phyloP scores from a whole-genome alignment of 1,140 invertebrate species.

The Cherax quadricarinatus region DNA sequence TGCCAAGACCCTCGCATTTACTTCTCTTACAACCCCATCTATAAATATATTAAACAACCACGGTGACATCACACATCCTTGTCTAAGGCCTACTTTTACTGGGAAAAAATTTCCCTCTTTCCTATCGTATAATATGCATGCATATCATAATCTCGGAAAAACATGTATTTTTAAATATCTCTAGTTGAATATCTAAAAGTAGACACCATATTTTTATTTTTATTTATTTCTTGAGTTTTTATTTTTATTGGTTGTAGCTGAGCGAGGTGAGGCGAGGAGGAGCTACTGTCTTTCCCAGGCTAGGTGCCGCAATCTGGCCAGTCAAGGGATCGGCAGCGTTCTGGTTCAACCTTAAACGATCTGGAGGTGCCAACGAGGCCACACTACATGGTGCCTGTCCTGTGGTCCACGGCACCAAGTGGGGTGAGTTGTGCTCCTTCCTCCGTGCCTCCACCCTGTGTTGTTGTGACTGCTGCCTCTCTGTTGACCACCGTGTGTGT shows the following conservation, averaged over 20 bases:
- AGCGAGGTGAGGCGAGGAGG: conserved; percentile 74
- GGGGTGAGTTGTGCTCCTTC: conserved; percentile 73
- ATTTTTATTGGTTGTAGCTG: conserved; percentile 13
- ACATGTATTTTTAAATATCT: no score
- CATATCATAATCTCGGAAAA: not conserved
- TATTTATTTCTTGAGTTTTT: no score
- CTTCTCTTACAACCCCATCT: no score
- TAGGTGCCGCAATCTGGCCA: conserved; percentile 75
- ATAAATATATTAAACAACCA: no score
- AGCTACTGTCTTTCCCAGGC: conserved; percentile 76
- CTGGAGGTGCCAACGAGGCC: conserved; percentile 71
- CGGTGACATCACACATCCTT: no score
- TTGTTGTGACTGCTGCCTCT: no score
- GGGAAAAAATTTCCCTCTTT: no score
- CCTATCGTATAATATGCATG: no score
- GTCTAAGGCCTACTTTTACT: no score
- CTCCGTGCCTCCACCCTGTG: no score
- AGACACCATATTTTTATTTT: not conserved
- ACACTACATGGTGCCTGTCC: conserved; percentile 76
- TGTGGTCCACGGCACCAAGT: conserved; percentile 75
- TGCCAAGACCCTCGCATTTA: no score
- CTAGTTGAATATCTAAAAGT: not conserved
- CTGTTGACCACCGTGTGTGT: no score
- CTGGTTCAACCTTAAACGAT: conserved; percentile 75
- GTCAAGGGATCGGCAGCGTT: conserved; percentile 75